phyloP scores from a whole-genome alignment of 2,113 vertebrate species.

The Strigops habroptila region DNA sequence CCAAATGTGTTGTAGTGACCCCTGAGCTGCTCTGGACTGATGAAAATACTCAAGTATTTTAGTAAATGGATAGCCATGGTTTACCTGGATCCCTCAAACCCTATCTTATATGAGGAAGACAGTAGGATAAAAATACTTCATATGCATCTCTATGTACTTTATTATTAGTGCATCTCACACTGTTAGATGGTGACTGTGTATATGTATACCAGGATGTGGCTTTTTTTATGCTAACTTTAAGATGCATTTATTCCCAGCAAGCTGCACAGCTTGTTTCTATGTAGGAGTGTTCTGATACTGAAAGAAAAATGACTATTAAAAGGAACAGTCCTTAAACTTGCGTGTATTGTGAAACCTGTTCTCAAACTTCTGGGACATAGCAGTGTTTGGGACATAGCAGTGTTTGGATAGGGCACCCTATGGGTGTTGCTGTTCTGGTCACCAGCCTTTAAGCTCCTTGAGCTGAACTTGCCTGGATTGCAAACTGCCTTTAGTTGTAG shows the following conservation, averaged over 20 bases:
- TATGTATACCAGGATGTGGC: not conserved
- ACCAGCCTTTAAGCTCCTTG: not conserved
- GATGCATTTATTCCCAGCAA: not conserved
- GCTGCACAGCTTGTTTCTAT: not conserved
- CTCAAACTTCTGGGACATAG: not conserved
- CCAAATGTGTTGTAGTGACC: accelerated
- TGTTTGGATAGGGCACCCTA: not conserved
- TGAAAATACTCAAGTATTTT: no score
- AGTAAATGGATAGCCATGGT: not conserved
- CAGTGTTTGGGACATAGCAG: not conserved
- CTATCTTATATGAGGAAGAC: accelerated
- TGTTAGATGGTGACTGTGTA: not conserved
- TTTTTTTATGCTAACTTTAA: not conserved
- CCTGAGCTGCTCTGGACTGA: not conserved
- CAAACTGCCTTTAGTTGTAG: not conserved
- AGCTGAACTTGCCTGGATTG: not conserved
- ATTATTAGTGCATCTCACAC: not conserved
- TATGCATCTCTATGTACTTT: not conserved
- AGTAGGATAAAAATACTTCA: not conserved
- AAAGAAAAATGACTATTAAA: not conserved
- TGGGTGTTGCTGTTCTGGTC: not conserved
- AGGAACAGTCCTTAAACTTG: not conserved
- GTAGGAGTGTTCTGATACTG: not conserved
- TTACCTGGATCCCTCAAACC: not conserved
- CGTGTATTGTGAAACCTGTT: not conserved